phyloP scores from a whole-genome alignment of 2,113 vertebrate genomes.

The Mastomys coucha region DNA sequence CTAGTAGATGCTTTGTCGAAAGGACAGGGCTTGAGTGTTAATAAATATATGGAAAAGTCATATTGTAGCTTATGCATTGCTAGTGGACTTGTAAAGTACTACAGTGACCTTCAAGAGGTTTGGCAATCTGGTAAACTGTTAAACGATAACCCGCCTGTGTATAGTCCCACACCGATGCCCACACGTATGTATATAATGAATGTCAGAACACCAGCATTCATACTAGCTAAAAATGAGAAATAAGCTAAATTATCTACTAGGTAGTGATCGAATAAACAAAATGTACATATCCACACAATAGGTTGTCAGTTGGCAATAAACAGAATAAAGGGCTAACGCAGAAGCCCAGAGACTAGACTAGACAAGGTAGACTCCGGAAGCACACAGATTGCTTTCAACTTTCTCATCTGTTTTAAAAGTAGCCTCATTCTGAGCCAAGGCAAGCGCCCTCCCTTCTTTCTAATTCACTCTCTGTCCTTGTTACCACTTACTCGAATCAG shows the following conservation, averaged over 20 bases:
- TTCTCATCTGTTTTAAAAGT: conserved; percentile 11
- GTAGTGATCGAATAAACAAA: not conserved
- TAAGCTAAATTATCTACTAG: not conserved
- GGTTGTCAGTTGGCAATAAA: conserved; percentile 5
- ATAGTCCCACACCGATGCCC: not conserved
- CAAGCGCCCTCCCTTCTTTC: not conserved
- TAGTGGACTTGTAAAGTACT: not conserved
- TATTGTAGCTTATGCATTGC: not conserved
- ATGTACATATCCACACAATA: not conserved
- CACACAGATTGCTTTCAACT: not conserved
- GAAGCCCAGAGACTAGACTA: not conserved
- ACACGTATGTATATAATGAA: not conserved
- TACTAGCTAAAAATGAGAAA: not conserved
- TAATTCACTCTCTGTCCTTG: not conserved
- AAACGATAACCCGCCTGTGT: not conserved
- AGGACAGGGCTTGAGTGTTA: not conserved
- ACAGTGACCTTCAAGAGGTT: not conserved
- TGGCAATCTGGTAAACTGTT: not conserved
- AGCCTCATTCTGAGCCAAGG: not conserved
- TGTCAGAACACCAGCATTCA: not conserved
- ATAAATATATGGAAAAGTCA: not conserved
- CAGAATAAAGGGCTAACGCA: not conserved
- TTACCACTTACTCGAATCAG: not conserved
- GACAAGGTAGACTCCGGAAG: not conserved
- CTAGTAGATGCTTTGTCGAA: not conserved